Evolutionary conservation across 2,797 vertebrate genomes (phyloP).

Genomic region (Sebastes vulpes): DNA sequence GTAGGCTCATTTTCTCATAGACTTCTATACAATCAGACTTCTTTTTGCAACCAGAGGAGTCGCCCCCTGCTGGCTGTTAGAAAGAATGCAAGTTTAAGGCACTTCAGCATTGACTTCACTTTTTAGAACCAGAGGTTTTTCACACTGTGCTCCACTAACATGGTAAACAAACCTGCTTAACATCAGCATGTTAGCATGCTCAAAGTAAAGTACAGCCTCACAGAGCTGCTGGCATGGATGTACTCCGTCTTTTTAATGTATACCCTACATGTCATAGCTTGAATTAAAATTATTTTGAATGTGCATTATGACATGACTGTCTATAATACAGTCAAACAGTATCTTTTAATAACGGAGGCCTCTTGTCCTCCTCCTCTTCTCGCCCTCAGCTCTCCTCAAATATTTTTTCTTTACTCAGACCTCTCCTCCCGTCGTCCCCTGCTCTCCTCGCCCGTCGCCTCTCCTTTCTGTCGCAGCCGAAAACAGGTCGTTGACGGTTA

Average conservation of each 20-base stretch:
- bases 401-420: slow-evolving; percentile 31
- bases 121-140: no score
- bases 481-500: slow-evolving; percentile 92
- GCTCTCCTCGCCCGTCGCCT: slow-evolving; percentile 29
- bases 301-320: not conserved
- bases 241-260: not conserved
- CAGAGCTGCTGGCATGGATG: not conserved
- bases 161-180: not conserved
- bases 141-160: not conserved
- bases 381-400: not conserved
- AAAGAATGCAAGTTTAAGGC: no score
- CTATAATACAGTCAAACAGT: not conserved
- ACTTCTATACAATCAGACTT: no score
- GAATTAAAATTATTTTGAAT: not conserved
- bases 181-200: not conserved
- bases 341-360: slow-evolving; percentile 1
- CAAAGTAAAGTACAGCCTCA: not conserved
- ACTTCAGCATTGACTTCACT: no score
- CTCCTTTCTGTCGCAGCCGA: slow-evolving; percentile 65
- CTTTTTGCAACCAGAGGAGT: no score
- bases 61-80: no score
- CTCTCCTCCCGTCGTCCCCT: not conserved
- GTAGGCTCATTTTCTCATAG: no score
- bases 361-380: slow-evolving; percentile 6
- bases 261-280: not conserved